Base-by-base conservation (phyloP, 2,888 invertebrate species). In the Eupithecia subfuscata region DNA sequence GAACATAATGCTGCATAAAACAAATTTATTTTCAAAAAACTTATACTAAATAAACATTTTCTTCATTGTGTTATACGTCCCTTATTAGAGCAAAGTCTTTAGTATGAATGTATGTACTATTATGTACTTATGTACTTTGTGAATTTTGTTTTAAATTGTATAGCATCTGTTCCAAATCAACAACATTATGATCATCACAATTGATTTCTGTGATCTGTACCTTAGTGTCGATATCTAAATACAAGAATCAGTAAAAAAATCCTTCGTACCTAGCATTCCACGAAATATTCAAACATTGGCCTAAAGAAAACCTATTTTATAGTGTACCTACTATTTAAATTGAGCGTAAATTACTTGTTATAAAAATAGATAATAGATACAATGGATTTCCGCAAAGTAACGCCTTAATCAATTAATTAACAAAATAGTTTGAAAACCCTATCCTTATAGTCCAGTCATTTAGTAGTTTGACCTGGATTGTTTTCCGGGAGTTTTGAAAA, bases 401-500 rank as follows among this genome's bases (percentile, higher is more conserved):
- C n/a, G n/a, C n/a, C n/a, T n/a, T n/a, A n/a, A n/a, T n/a, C n/a
- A n/a, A n/a, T n/a, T n/a, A n/a, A n/a, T n/a, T n/a, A n/a, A n/a
- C n/a, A n/a, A n/a, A n/a, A 37, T 60, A 37, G 60, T 77, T 70
- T 71, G 69, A 60, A 73, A 76, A 30, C 56, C 45, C n/a, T 56
- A 43, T 64, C 70, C 69, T 68, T 30, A 30, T 30, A 30, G 30
- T 30, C 30, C 30, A 30, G 30, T 30, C 30, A 30, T 30, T 30
- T 30, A 3, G 30, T 30, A 30, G 30, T 30, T 30, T 30, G 30
- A 30, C 30, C 30, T 30, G 30, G 30, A 30, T 30, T 30, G 30
- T 30, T 30, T 30, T 30, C 30, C 30, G 30, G 30, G 2, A 30
- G 30, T 1, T 30, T 30, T 30, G 30, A 30, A 30, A 30, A 30